Base-by-base conservation (phyloP, 1,140 invertebrate genomes). In the Philotrypesis tridentata region DNA sequence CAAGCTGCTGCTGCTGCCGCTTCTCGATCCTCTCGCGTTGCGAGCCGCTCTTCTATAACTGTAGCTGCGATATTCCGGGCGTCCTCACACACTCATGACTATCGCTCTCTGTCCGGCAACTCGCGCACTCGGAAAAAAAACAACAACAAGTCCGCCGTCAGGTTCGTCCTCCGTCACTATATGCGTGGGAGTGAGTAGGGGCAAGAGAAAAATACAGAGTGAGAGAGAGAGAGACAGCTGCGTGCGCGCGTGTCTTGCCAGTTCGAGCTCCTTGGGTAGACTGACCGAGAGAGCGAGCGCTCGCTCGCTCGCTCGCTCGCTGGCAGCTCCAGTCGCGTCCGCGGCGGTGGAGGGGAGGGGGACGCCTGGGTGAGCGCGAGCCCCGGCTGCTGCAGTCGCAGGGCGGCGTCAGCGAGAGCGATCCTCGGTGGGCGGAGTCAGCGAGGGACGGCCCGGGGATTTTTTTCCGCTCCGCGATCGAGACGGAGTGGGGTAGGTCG, bases 251-350 rank as follows among this genome's bases (percentile, higher is more conserved):
- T 85, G 80, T 89, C 86, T 84, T 88, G 40, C 83, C 87, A 65
- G 82, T 84, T 85, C 89, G 88, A 91, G 88, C 86, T 89, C 90
- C 87, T 89, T 85, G 88, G 89, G 87, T 87, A 84, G 86, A 92
- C 90, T 92, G 89, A 87, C 85, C 84, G 86, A 33, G 65, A 33
- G 27, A 65, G 61, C 61, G 23, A 79, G 37, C n/a, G 29, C 31
- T 25, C 43, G 71, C 72, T 25, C 43, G 71, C 72, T 25, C n/a
- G n/a, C n/a, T n/a, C n/a, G n/a, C n/a, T n/a, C n/a, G 43, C 25
- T 1, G 72, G 79, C 74, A 79, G 31, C 71, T 61, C 25, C 48
- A 55, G 40, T 3, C 0, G 23, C 72, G 79, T 29, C 43, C 17
- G 29, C 43, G 6, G 63, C 37, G 25, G 80, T n/a, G 31, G 79